phyloP scores from a whole-genome alignment of 2,797 vertebrate genomes.

The Platalea minor region DNA sequence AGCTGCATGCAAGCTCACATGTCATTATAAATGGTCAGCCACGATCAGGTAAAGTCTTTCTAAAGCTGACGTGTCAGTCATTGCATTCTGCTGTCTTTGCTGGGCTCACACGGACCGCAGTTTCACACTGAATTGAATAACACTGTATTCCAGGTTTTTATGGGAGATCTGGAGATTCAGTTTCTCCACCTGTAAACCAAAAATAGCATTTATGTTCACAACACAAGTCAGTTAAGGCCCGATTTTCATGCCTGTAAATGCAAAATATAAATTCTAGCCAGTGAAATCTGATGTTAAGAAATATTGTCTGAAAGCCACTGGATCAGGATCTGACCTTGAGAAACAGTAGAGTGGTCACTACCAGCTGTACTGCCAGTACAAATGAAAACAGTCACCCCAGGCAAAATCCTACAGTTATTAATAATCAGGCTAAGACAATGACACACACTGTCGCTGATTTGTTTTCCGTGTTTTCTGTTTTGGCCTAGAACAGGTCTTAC shows the following conservation, averaged over 20 bases:
- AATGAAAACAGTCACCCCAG: not conserved
- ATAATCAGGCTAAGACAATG: not conserved
- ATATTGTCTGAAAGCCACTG: not conserved
- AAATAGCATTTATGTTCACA: not conserved
- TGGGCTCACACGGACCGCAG: rapidly evolving
- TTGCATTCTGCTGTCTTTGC: not conserved
- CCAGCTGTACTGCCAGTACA: not conserved
- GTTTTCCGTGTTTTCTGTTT: not conserved
- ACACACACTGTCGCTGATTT: not conserved
- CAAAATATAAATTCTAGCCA: not conserved
- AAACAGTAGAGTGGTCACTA: not conserved
- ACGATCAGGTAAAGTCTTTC: not conserved
- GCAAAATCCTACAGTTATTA: not conserved
- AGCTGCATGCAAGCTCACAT: rapidly evolving
- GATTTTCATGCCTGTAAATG: not conserved
- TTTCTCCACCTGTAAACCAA: not conserved
- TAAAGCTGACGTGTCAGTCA: not conserved
- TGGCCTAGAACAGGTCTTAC: not conserved
- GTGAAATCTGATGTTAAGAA: not conserved
- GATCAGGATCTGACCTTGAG: not conserved
- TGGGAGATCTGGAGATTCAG: not conserved
- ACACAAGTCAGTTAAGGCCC: not conserved
- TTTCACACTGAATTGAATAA: not conserved
- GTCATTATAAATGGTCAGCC: not conserved
- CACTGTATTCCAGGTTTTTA: rapidly evolving